Conservation (phyloP, 1,140 invertebrate species). For the Zaprionus inermis region DNA sequence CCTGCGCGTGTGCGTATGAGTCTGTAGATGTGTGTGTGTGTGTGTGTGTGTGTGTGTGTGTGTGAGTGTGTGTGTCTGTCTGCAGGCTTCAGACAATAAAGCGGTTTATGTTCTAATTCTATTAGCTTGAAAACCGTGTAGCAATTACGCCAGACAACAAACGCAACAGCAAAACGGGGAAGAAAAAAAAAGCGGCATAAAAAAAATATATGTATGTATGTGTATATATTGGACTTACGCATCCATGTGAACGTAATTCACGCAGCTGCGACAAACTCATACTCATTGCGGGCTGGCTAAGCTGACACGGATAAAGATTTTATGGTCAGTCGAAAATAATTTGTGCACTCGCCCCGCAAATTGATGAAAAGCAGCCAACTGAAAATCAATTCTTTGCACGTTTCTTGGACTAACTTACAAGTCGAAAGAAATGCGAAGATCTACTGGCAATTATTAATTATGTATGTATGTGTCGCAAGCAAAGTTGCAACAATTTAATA, state of each 20-base stretch:
- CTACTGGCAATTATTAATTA: not conserved
- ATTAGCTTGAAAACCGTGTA: constrained; percentile 71
- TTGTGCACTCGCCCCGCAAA: constrained; percentile 23
- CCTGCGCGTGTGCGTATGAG: constrained; percentile 15
- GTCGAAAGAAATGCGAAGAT: not conserved
- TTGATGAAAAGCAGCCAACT: constrained; percentile 29
- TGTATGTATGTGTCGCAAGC: not conserved
- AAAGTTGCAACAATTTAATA: not conserved
- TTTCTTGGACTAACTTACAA: not conserved
- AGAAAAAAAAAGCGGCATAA: not conserved
- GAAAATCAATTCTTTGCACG: constrained; percentile 2
- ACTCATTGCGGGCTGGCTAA: constrained; percentile 4
- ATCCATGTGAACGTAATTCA: constrained; percentile 42
- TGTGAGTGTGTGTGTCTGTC: constrained; percentile 2
- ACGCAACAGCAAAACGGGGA: constrained; percentile 20
- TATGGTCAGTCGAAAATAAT: constrained; percentile 36
- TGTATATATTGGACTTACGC: constrained; percentile 12
- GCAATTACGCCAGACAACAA: constrained; percentile 62
- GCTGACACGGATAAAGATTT: constrained; percentile 27
- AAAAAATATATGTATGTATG: constrained; percentile 1
- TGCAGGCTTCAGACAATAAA: constrained; percentile 62
- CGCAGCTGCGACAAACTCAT: constrained; percentile 19
- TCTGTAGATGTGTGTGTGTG: constrained; percentile 7
- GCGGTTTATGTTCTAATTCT: constrained; percentile 80
- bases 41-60: constrained; percentile 15